Evolutionary conservation across 1,140 invertebrate genomes (phyloP), one percentile per base, ranked within the genome.

Genomic region (Meloidogyne chitwoodi): DNA sequence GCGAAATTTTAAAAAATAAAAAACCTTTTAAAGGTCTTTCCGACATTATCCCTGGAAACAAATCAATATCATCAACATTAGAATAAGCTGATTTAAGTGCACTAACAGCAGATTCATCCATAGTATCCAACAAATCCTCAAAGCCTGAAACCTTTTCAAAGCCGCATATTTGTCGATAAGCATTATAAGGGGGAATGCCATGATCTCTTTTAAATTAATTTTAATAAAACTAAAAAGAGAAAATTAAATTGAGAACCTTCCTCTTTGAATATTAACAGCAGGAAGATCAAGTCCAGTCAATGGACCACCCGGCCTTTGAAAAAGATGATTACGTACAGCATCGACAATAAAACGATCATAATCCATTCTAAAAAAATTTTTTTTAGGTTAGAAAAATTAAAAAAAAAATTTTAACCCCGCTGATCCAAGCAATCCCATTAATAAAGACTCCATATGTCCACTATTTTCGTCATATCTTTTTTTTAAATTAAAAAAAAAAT

Each of bases 231-330:
- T 4, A n/a, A 85, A 94, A 95, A 61, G 93, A 93, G 44, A 93
- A 93, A 74, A 96, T 89, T 76, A 93, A 94, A 84, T 95, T 94
- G 87, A 96, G 10, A 8, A 94, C 77, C 94, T 90, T 38, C 93
- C 94, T 85, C 94, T 90, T 88, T 95, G 93, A 91, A 96, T 94
- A 87, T 96, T 96, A 84, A 96, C 93, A 1, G 94, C 93, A 3
- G 94, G 93, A 79, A 96, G 89, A 88, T 96, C 94, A 90, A 95
- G 91, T 78, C 94, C 94, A 66, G 85, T 84, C 3, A 87, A 66
- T 6, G 84, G 82, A 31, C 85, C 85, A 61, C 85, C 84, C n/a
- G 84, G 81, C 16, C 76, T 79, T 72, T 85, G 82, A 79, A 86
- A 86, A 22, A 86, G 74, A 62, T 87, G 84, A 75, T 85, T 85